Evolutionary conservation across 2,888 invertebrate species (phyloP).

Genomic region (Calameuta filiformis): DNA sequence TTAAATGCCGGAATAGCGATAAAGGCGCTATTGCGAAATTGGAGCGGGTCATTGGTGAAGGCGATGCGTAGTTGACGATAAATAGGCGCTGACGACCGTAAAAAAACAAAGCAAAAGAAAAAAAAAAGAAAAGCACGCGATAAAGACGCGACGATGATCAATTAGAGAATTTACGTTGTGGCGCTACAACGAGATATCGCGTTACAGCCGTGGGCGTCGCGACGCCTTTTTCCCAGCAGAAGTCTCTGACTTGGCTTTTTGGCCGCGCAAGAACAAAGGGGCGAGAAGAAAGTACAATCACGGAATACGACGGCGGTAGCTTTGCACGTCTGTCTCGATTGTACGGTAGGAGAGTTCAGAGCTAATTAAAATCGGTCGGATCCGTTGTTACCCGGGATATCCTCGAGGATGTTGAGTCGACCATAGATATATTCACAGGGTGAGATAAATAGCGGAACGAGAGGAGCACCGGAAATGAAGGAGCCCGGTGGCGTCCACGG

Average conservation of each 20-base stretch:
- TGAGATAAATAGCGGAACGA: neutral
- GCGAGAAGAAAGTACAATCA: neutral
- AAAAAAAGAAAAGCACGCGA: neutral
- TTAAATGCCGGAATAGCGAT: neutral
- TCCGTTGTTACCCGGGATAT: neutral
- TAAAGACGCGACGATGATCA: neutral
- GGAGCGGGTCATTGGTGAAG: slow-evolving; percentile 18
- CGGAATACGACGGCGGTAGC: neutral
- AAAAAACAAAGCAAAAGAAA: neutral
- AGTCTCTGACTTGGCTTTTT: neutral
- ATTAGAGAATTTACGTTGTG: neutral
- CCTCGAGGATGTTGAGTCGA: neutral
- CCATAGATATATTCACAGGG: neutral
- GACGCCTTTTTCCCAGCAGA: neutral
- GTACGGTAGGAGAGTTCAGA: neutral
- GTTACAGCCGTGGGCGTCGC: neutral
- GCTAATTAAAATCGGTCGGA: neutral
- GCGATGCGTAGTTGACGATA: slow-evolving; percentile 2
- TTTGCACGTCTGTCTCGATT: neutral
- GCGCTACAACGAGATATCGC: neutral
- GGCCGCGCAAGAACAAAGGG: neutral
- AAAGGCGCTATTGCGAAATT: slow-evolving; percentile 4
- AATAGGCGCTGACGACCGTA: neutral
- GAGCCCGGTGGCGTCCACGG: neutral
- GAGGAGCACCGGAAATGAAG: neutral